Evolutionary conservation across 2,797 vertebrate genomes (phyloP).

Genomic region (Todus mexicanus): DNA sequence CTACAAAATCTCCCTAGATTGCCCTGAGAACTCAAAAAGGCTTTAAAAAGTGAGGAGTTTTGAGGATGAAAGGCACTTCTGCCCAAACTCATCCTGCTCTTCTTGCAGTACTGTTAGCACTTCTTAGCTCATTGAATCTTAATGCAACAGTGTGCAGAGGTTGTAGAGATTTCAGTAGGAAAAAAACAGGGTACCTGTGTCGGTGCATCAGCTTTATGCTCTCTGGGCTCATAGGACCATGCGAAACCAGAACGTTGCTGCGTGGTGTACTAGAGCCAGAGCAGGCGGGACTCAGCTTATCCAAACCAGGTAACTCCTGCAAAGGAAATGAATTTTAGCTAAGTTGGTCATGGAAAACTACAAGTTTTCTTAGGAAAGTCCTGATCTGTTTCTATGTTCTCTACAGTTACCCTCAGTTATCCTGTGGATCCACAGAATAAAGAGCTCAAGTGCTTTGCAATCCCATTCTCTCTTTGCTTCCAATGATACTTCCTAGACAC

Average conservation of each 20-base stretch:
- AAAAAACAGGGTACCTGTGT: conserved; percentile 83
- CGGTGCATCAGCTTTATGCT: conserved; percentile 91
- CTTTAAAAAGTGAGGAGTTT: not conserved
- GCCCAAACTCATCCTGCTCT: not conserved
- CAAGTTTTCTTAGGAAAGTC: not conserved
- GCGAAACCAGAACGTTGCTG: conserved; percentile 84
- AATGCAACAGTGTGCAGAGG: not conserved
- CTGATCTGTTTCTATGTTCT: not conserved
- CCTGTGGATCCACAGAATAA: not conserved
- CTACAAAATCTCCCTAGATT: not conserved
- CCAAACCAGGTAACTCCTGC: conserved; percentile 91
- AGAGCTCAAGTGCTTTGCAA: not conserved
- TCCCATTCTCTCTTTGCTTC: not conserved
- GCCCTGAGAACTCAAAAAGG: not conserved
- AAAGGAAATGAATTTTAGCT: conserved; percentile 55
- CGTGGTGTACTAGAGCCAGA: conserved; percentile 86
- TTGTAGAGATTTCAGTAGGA: not conserved
- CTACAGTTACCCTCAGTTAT: not conserved
- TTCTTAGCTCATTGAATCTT: not conserved
- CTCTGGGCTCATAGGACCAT: conserved; percentile 95
- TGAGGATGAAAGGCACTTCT: not conserved
- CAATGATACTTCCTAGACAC: not conserved
- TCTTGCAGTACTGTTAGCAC: not conserved
- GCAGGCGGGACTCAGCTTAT: conserved; percentile 88
- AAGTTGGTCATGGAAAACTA: not conserved